phyloP scores from a whole-genome alignment of 2,113 vertebrate genomes.

The Telmatochromis sp. region DNA sequence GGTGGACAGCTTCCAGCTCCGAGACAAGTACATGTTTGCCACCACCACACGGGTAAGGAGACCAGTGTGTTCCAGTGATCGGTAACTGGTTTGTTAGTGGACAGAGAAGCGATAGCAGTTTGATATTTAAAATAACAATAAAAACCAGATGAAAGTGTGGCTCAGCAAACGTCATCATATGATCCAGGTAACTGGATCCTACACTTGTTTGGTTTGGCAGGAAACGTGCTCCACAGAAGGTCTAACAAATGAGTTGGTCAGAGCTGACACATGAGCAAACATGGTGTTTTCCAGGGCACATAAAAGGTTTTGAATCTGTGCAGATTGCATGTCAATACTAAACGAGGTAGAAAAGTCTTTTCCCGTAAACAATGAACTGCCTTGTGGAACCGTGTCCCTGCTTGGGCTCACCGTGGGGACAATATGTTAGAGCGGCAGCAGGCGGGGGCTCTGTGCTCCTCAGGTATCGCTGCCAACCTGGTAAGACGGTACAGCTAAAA shows the following conservation, averaged over 20 bases:
- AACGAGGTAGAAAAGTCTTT: not conserved
- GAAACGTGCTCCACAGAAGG: not conserved
- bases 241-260: not conserved
- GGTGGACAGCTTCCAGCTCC: conserved; percentile 89
- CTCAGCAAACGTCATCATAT: not conserved
- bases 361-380: not conserved
- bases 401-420: not conserved
- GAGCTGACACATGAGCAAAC: not conserved
- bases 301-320: not conserved
- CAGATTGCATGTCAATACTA: not conserved
- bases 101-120: not conserved
- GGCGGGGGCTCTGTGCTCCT: not conserved
- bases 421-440: not conserved
- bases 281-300: not conserved
- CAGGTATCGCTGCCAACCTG: not conserved
- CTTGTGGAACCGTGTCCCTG: not conserved
- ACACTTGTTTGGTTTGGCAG: not conserved
- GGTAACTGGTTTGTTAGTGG: not conserved
- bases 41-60: conserved; percentile 86
- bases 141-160: not conserved
- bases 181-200: not conserved
- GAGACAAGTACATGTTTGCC: conserved; percentile 96
- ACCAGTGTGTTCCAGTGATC: not conserved
- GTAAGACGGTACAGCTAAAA: not conserved
- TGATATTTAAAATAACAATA: not conserved